Evolutionary conservation across 2,113 vertebrate species (phyloP), one percentile per base, ranked within the genome.

Genomic region (Physeter macrocephalus): DNA sequence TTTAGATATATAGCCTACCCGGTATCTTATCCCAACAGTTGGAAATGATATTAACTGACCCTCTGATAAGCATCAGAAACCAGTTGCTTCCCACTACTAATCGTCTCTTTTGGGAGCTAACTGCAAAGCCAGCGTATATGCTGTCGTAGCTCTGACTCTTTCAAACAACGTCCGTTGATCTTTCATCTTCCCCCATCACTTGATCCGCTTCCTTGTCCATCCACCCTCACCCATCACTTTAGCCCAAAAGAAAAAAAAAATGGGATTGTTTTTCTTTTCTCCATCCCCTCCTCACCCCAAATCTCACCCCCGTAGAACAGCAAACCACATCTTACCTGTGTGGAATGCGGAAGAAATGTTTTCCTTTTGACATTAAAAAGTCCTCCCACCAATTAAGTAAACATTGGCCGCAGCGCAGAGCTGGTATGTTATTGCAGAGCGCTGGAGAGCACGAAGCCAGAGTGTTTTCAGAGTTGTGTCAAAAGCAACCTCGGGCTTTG

Each of bases 331-430:
- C 97, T 98, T 96, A 98, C 98, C 98, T 98, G 97, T n/a, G 25
- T 93, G 97, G 97, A 98, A 98, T 95, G 98, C 89, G 93, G 67
- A 75, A 98, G 84, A 94, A 97, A 78, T 97, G 82, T 98, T 98
- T 98, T 98, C 95, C 80, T 98, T 98, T 96, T 97, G 96, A 98
- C 98, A 98, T 97, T 97, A 96, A 98, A 98, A 98, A 96, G 41
- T 98, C 93, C 86, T 97, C 96, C 97, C 52, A 11, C 93, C 97
- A 98, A 96, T 81, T 97, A 95, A 98, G 94, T 94, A 97, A 98
- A 98, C 96, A 98, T 71, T 92, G 97, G 90, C 97, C 95, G 90
- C 88, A 94, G 90, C 93, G 29, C 97, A 96, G 82, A 88, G 74
- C 74, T 96, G 92, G 91, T 94, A 61, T 96, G 98, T 75, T 97